Conservation (phyloP, 2,113 vertebrate species). For the Heterotis niloticus region DNA sequence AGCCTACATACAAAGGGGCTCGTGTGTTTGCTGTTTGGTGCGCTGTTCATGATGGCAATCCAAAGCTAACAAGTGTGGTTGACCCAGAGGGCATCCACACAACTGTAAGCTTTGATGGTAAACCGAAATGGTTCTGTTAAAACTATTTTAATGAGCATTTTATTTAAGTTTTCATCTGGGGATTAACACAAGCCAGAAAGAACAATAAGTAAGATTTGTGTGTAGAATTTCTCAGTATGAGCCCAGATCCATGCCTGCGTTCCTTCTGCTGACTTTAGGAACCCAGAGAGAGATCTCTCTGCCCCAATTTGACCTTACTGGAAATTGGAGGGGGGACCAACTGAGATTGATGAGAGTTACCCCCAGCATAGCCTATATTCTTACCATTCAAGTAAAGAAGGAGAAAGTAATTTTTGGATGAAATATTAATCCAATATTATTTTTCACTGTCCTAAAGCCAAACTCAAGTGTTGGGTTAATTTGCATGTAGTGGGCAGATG, state of each 20-base stretch:
- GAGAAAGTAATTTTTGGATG: not conserved
- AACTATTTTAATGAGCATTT: slow-evolving; percentile 22
- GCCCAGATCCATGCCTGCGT: not conserved
- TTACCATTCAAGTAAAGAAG: not conserved
- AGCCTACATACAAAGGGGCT: not conserved
- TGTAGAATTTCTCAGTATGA: slow-evolving; percentile 15
- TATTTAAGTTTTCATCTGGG: slow-evolving; percentile 10
- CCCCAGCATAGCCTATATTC: not conserved
- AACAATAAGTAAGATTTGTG: slow-evolving; percentile 4
- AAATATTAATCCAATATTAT: no score
- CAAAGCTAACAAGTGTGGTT: not conserved
- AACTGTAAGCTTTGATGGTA: slow-evolving; percentile 14
- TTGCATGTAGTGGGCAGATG: not conserved
- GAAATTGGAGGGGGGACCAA: slow-evolving; percentile 1
- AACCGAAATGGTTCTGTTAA: not conserved
- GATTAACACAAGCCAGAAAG: not conserved
- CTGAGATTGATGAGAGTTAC: not conserved
- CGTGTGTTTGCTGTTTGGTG: not conserved
- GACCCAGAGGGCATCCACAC: not conserved
- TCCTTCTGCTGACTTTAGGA: slow-evolving; percentile 14
- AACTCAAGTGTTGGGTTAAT: not conserved
- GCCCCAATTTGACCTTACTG: slow-evolving; percentile 12
- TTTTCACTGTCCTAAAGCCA: not conserved
- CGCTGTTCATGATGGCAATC: not conserved
- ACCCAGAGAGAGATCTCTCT: not conserved